Evolutionary conservation across 1,140 invertebrate species (phyloP), one percentile per base, ranked within the genome.

Genomic region (Cyclina sinensis): DNA sequence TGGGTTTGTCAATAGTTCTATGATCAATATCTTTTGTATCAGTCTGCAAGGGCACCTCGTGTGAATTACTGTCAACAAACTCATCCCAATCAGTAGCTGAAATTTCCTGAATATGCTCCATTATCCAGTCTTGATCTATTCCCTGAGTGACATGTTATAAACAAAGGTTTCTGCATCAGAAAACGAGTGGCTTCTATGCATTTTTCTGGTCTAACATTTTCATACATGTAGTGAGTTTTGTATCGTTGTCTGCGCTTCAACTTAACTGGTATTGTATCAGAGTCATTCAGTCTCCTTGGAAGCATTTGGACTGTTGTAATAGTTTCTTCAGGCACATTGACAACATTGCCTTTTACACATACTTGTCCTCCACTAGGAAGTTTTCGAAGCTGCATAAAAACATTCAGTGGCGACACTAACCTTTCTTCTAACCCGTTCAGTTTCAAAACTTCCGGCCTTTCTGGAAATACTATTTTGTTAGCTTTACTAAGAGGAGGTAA

Each of bases 331-430:
- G 83, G 88, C 1, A 91, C 90, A 89, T 89, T 91, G 1, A 91
- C 87, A 78, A 91, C 87, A 89, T 89, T 89, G 37, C 90, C 84
- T 43, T 46, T 30, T 62, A 91, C 57, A 35, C 79, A 62, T 24
- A 68, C n/a, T 79, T 91, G 88, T 27, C 48, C 37, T 30, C 62
- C 62, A 24, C 90, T 39, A 14, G 76, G 76, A 14, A 54, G 27
- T 57, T 80, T 48, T 80, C 76, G 16, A 57, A 91, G 81, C 73
- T 90, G 86, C 82, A 89, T 90, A 51, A 91, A 91, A 24, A 68
- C 57, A 43, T 79, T 90, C 21, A 86, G 9, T 65, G 79, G 57
- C 39, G 89, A 62, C 0, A 91, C 43, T 24, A 88, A 79, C 46
- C 76, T 68, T 85, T 88, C 85, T 76, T 90, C 89, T 30, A 90